Percentiles rank a stretch among this genome's conserved stretches.
Conservation (phyloP, 2,113 vertebrate genomes). For the Pardalotus punctatus region DNA sequence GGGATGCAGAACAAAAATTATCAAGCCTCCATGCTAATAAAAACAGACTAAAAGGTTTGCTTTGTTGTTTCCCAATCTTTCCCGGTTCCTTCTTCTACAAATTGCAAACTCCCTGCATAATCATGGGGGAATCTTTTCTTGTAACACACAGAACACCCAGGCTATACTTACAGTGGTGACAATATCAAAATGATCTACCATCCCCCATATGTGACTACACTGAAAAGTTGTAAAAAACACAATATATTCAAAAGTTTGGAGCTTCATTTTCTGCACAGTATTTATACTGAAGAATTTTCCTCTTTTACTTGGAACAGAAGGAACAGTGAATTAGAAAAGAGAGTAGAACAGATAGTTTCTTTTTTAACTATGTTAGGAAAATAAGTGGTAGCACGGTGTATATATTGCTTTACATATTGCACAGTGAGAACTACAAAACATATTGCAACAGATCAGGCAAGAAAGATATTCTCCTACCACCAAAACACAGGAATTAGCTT, state of each 20-base stretch:
- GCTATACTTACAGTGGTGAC: background rate
- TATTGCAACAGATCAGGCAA: background rate
- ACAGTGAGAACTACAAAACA: background rate
- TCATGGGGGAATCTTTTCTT: background rate
- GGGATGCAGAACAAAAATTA: background rate
- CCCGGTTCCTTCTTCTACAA: background rate
- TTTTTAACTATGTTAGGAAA: background rate
- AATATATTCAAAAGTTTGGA: background rate
- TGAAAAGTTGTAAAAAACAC: background rate
- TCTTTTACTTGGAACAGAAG: background rate
- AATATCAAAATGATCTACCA: background rate
- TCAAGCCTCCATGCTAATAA: background rate
- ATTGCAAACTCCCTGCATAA: background rate
- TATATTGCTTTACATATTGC: background rate
- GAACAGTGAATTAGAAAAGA: background rate
- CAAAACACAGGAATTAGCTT: background rate
- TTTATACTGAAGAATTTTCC: background rate
- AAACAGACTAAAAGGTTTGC: background rate
- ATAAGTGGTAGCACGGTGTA: accelerated
- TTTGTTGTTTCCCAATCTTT: background rate
- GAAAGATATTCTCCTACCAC: background rate
- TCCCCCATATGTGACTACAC: accelerated
- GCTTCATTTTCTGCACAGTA: background rate
- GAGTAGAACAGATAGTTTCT: background rate
- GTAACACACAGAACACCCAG: background rate